phyloP scores from a whole-genome alignment of 2,797 vertebrate species.

The Neoniphon sammara region DNA sequence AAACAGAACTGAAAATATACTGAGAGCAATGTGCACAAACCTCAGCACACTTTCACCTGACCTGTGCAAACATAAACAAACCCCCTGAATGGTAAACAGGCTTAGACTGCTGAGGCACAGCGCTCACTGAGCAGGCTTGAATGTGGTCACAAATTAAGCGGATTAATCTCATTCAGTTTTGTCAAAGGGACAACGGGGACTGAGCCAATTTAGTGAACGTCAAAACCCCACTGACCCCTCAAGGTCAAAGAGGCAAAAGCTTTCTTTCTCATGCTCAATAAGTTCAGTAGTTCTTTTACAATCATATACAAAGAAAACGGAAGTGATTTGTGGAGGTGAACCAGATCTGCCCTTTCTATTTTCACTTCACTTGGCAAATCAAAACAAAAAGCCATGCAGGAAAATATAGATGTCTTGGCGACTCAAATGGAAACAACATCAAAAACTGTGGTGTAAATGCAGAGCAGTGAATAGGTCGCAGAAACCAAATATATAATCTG shows the following conservation, averaged over 20 bases:
- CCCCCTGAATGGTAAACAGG: slow-evolving; percentile 36
- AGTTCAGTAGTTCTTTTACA: neutral
- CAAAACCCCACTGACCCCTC: neutral
- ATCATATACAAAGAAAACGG: slow-evolving; percentile 16
- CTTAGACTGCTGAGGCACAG: neutral
- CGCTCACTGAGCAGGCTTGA: slow-evolving; percentile 28
- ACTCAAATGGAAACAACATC: slow-evolving; percentile 48
- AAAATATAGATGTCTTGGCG: slow-evolving; percentile 5
- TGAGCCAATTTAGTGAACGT: slow-evolving; percentile 5
- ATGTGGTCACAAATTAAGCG: slow-evolving; percentile 1
- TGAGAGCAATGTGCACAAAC: slow-evolving; percentile 20
- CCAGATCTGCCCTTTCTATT: slow-evolving; percentile 30
- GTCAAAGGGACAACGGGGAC: neutral
- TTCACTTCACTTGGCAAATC: slow-evolving; percentile 36
- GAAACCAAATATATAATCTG: slow-evolving; percentile 29
- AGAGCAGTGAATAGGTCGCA: slow-evolving; percentile 15
- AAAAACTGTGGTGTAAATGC: slow-evolving; percentile 38
- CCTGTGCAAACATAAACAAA: slow-evolving; percentile 43
- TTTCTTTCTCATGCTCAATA: slow-evolving; percentile 5
- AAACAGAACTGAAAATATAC: slow-evolving; percentile 2
- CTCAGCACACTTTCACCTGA: slow-evolving; percentile 15
- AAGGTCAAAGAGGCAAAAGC: neutral
- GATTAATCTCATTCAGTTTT: slow-evolving; percentile 19
- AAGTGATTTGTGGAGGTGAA: slow-evolving; percentile 30
- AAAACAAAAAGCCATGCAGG: slow-evolving; percentile 40